phyloP scores from a whole-genome alignment of 2,113 vertebrate species.

The Nansenia antarctica region DNA sequence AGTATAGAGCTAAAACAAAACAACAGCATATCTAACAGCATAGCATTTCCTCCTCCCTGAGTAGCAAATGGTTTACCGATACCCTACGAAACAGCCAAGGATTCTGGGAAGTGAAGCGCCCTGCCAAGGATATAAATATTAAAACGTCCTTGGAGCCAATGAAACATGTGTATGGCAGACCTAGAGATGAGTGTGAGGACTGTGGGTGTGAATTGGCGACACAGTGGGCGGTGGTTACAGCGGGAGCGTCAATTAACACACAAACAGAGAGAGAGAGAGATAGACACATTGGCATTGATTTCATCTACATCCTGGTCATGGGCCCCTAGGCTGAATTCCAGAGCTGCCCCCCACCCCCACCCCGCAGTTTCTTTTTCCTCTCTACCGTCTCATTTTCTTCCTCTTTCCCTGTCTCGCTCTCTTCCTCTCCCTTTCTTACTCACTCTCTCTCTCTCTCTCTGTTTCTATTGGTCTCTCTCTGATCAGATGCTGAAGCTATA shows the following conservation, averaged over 20 bases:
- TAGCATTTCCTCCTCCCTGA: not conserved
- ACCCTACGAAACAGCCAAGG: conserved; percentile 3
- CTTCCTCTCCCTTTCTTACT: conserved; percentile 33
- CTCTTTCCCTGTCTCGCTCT: not conserved
- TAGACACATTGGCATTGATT: conserved; percentile 15
- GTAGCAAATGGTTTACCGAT: conserved; percentile 21
- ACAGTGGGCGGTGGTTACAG: not conserved
- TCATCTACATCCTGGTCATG: conserved; percentile 15
- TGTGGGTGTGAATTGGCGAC: not conserved
- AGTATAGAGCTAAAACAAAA: not conserved
- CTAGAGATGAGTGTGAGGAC: conserved; percentile 15
- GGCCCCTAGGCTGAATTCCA: not conserved
- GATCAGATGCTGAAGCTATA: conserved; percentile 70
- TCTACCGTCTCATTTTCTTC: not conserved
- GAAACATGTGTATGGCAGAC: conserved; percentile 19
- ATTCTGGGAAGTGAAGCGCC: conserved; percentile 31
- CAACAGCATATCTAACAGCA: no score
- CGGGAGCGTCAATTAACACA: not conserved
- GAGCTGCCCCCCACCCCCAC: not conserved
- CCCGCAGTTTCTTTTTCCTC: not conserved
- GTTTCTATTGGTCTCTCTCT: conserved; percentile 51
- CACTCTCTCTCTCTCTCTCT: no score
- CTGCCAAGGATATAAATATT: conserved; percentile 32
- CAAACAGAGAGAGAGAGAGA: not conserved
- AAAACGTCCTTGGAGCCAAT: conserved; percentile 3